Evolutionary conservation across 2,113 vertebrate species (phyloP).

Genomic region (Odocoileus virginianus): DNA sequence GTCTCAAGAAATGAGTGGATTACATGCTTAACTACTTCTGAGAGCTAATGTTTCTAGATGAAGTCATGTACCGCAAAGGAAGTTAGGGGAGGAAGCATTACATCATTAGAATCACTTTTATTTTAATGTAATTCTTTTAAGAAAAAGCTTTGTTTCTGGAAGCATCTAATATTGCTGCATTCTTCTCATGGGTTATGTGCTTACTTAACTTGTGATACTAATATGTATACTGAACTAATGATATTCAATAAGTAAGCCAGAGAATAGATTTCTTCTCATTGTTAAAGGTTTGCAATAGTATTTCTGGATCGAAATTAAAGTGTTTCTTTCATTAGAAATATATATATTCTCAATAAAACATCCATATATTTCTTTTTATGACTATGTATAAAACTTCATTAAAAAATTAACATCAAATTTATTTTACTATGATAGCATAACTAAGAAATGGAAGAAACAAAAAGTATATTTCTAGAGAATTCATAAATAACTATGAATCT

Average conservation of each 20-base stretch:
- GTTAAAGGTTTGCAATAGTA: conserved; percentile 5
- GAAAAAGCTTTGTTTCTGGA: conserved; percentile 30
- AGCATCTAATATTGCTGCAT: not conserved
- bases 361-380: not conserved
- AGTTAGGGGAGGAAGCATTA: not conserved
- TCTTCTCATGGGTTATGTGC: not conserved
- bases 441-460: not conserved
- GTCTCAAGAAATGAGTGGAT: conserved; percentile 45
- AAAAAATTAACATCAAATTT: not conserved
- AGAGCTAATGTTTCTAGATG: conserved; percentile 40
- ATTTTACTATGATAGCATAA: conserved; percentile 6
- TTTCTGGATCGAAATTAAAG: not conserved
- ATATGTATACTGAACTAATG: not conserved
- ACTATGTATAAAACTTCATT: conserved; percentile 7
- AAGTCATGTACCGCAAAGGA: not conserved
- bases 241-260: not conserved
- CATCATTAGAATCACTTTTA: conserved; percentile 30
- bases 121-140: conserved; percentile 26
- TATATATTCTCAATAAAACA: not conserved
- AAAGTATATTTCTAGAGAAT: not conserved
- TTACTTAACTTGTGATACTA: not conserved
- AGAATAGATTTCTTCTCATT: not conserved
- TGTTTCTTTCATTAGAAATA: not conserved
- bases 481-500: not conserved
- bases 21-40: conserved; percentile 55